Evolutionary conservation across 2,888 invertebrate genomes (phyloP).

Genomic region (Euphydryas editha): DNA sequence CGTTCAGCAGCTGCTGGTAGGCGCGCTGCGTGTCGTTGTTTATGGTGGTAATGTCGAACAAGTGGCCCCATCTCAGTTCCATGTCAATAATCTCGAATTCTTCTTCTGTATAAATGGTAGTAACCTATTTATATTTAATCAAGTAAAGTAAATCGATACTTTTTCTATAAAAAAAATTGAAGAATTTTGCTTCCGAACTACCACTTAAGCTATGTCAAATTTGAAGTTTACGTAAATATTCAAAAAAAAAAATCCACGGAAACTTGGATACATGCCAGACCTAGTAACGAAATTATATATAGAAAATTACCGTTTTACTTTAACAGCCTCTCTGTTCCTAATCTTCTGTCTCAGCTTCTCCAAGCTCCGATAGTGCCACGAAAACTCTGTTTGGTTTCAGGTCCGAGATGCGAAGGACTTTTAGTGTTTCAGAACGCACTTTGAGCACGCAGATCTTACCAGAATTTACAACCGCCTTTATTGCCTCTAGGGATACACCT

Average conservation of each 20-base stretch:
- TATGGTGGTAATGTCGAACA: conserved; percentile 98
- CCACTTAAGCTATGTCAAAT: too few species aligned
- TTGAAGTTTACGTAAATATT: too few species aligned
- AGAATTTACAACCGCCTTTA: conserved; percentile 95
- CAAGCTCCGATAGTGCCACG: conserved; percentile 96
- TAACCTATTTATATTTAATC: too few species aligned
- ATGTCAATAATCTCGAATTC: conserved; percentile 98
- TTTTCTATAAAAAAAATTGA: too few species aligned
- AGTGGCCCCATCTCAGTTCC: conserved; percentile 98
- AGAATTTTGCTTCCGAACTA: too few species aligned
- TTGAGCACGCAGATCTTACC: conserved; percentile 99
- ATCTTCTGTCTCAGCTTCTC: conserved; percentile 97
- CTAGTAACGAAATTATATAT: too few species aligned
- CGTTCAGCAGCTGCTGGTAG: conserved; percentile 95
- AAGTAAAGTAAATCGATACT: too few species aligned
- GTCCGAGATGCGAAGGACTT: conserved; percentile 95
- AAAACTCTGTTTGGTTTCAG: conserved; percentile 99
- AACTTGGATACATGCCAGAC: too few species aligned
- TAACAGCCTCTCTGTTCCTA: conserved; percentile 93
- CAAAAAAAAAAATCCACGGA: too few species aligned
- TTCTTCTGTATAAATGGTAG: conserved; percentile 86
- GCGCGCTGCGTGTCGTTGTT: conserved; percentile 98
- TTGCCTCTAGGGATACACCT: conserved; percentile 97
- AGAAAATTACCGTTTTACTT: conserved; percentile 85
- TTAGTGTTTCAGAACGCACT: conserved; percentile 97